These are phyloP conservation scores for Anastrepha obliqua DNA, from an alignment of 1,140 invertebrate species.

Conservation along the genomic window DNA sequence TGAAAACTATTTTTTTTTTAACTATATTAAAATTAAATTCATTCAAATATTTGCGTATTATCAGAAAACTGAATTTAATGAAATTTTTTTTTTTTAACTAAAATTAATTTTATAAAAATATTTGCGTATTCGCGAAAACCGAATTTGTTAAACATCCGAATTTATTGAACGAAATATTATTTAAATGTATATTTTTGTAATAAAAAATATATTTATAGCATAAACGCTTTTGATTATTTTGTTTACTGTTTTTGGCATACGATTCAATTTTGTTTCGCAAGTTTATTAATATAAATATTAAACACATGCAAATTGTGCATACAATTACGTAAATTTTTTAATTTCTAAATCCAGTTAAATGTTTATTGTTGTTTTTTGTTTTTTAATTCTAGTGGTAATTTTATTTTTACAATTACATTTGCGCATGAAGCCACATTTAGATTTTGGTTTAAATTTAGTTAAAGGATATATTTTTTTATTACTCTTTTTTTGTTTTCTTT, in stretches of 20 bases:
- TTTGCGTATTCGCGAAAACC: no score
- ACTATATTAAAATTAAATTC: no score
- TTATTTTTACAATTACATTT: conserved; percentile 43
- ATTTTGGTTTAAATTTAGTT: conserved; percentile 31
- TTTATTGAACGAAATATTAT: not conserved
- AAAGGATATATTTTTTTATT: conserved; percentile 17
- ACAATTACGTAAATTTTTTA: conserved; percentile 36
- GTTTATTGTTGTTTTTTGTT: not conserved
- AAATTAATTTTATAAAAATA: no score
- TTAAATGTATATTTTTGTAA: not conserved
- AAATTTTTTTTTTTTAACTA: no score
- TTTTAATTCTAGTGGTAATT: not conserved
- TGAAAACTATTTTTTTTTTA: no score
- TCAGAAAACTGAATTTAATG: no score
- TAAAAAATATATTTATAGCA: not conserved
- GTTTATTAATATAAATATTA: conserved; percentile 9
- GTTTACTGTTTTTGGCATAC: not conserved
- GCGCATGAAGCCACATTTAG: conserved; percentile 49
- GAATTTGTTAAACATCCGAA: no score
- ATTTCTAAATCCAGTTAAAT: conserved; percentile 4
- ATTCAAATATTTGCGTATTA: no score
- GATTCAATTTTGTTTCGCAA: not conserved
- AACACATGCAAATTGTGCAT: conserved; percentile 38
- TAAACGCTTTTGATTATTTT: not conserved
- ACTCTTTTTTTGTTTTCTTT: not conserved